Base-by-base conservation (phyloP, 2,113 vertebrate species). In the Cochlearius cochlearius region DNA sequence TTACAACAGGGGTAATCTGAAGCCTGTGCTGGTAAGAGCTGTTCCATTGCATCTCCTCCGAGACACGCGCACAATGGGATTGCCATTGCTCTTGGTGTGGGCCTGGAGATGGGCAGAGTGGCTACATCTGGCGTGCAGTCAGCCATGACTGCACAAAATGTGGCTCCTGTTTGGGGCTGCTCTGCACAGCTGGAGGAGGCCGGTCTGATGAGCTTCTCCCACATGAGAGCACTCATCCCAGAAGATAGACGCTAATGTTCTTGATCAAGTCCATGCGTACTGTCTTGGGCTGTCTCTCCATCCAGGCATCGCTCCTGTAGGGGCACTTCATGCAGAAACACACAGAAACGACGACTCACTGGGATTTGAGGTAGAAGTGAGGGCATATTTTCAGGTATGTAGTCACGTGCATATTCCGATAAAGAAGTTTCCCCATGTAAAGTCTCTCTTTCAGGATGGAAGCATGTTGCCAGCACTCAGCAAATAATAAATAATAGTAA, bases 401-500 rank as follows among this genome's bases (percentile, higher is more conserved):
- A 49, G 64, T 74, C n/a, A 50, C 15, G 9, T 38, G 29, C 53
- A 60, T 36, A 58, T 45, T 55, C 32, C 94, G n/a, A 93, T 80
- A 27, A 69, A 90, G 27, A 88, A 11, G 26, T 50, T 95, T 91
- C 15, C 32, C 30, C 66, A 55, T 3, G 23, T 69, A 49, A 93
- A 93, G 8, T 68, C 36, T 68, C n/a, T 67, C 56, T 91, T 96
- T 83, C 1, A 1, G 47, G 73, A 25, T 39, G 47, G 26, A 74
- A 95, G 20, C 23, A 30, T 38, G 39, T 53, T 87, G 45, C 53
- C 86, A 94, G 39, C 59, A 67, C 55, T 88, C 67, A 77, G 67
- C 83, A 94, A 94, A 69, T 91, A 78, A 93, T 64, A 91, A 94
- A 86, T 95, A 86, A 75, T 78, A 86, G 53, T 73, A 89, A 66